phyloP scores from a whole-genome alignment of 2,888 invertebrate species.

The Hirtodrosophila duncani region DNA sequence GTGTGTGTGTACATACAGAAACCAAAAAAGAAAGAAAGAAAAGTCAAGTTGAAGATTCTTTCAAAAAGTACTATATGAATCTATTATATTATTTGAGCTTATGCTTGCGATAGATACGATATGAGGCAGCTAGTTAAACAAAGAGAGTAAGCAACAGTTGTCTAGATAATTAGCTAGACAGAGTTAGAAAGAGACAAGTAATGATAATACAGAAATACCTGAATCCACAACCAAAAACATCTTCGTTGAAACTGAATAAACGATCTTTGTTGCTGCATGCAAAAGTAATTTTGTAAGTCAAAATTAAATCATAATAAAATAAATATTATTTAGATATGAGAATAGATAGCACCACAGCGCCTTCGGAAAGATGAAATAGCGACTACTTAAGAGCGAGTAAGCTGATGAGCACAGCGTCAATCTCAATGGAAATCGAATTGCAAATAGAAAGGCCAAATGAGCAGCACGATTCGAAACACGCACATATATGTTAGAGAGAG shows the following conservation, averaged over 20 bases:
- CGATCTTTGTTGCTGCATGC: slow-evolving; percentile 90
- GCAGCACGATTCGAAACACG: slow-evolving; percentile 4
- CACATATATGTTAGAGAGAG: slow-evolving; percentile 1
- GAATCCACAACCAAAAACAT: slow-evolving; percentile 82
- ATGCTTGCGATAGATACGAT: neutral
- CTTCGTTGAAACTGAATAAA: slow-evolving; percentile 88
- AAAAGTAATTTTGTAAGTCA: too few relatives aligned
- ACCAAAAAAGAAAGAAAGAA: slow-evolving; percentile 38
- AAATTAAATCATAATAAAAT: slow-evolving; percentile 24
- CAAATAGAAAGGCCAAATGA: slow-evolving; percentile 5
- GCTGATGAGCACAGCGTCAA: slow-evolving; percentile 1
- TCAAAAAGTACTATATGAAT: too few relatives aligned
- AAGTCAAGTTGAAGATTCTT: too few relatives aligned
- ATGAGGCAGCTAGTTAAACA: slow-evolving; percentile 10
- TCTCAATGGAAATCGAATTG: too few relatives aligned
- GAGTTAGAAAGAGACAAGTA: slow-evolving; percentile 16
- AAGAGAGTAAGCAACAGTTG: slow-evolving; percentile 17
- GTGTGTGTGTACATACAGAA: slow-evolving; percentile 28
- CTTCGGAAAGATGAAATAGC: slow-evolving; percentile 1
- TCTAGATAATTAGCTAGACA: slow-evolving; percentile 10
- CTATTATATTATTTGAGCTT: too few relatives aligned
- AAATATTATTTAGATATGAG: slow-evolving; percentile 9
- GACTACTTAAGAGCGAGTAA: slow-evolving; percentile 5
- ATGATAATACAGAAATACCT: slow-evolving; percentile 63
- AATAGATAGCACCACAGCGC: too few relatives aligned